A percentile compares a stretch with the other conserved stretches of the same genome.
These are phyloP conservation scores for Albula glossodonta DNA, from an alignment of 2,113 vertebrate species.

Conservation along the genomic window DNA sequence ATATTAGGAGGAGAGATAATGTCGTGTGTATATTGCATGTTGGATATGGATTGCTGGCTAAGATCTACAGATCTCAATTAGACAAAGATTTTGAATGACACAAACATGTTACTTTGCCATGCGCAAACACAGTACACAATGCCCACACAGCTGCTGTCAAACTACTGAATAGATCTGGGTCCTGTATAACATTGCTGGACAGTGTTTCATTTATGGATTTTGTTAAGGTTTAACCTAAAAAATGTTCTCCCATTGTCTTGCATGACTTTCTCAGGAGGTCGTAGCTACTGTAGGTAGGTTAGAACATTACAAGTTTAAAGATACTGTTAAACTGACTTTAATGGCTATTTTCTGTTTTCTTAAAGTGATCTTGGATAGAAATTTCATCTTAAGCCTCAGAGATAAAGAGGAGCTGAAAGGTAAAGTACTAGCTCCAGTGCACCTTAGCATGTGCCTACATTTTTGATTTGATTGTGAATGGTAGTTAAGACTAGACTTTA, in stretches of 20 bases:
- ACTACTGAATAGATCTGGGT: slow-evolving; percentile 14
- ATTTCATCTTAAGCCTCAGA: not conserved
- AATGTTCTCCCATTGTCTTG: not conserved
- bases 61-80: no score
- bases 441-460: not conserved
- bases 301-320: not conserved
- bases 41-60: no score
- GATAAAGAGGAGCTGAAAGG: not conserved
- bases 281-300: not conserved
- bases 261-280: not conserved
- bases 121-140: not conserved
- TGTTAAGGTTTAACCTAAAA: slow-evolving; percentile 2
- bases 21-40: no score
- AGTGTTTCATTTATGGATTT: slow-evolving; percentile 7
- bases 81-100: not conserved
- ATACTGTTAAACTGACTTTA: not conserved
- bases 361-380: not conserved
- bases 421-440: not conserved
- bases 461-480: not conserved
- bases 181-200: slow-evolving; percentile 24
- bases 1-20: no score
- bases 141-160: slow-evolving; percentile 9
- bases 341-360: not conserved
- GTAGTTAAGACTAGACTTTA: not conserved
- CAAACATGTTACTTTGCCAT: not conserved